Base-by-base conservation (phyloP, 2,113 vertebrate species). In the Oceanodroma tethys region DNA sequence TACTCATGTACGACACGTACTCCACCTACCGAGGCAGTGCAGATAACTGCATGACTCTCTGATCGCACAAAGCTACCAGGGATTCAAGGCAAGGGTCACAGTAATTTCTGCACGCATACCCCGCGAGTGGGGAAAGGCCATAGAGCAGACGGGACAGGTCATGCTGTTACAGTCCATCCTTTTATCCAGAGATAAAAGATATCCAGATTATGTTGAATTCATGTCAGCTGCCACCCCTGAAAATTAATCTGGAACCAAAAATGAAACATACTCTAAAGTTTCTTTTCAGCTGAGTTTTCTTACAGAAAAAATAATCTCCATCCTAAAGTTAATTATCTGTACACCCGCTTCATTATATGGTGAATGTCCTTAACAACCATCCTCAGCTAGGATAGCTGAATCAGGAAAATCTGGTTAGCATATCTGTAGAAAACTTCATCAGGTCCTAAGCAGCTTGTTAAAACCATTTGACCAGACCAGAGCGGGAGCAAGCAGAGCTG, bases 381-480 rank as follows among this genome's bases (percentile, higher is more conserved):
- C 19, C 42, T 50, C 60, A 68, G 47, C 11, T 20, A 34, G 52
- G 29, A 43, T 3, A 65, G 68, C 40, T 52, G 75, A 89, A 78
- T 20, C 11, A 36, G 55, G 56, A 74, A 21, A 87, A 50, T 20
- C 36, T 16, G 48, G 32, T 48, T 14, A 79, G 29, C 29, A 23
- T 67, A 48, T 52, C 68, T 29, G 2, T 6, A 21, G 43, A 6
- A 47, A 75, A 17, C 30, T 50, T n/a, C 21, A 22, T 21, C 43
- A 27, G 36, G 16, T 36, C 23, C 48, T 6, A 21, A 42, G 68
- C 17, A 90, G 62, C 27, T 63, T 13, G 16, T 21, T 6, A 19
- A 2, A 16, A 63, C 7, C 2, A 2, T 1, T 17, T 1, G 2
- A 11, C 11, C 20, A 18, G n/a, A n/a, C n/a, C n/a, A n/a, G n/a